phyloP scores from a whole-genome alignment of 2,113 vertebrate genomes.

The Zapus hudsonius region DNA sequence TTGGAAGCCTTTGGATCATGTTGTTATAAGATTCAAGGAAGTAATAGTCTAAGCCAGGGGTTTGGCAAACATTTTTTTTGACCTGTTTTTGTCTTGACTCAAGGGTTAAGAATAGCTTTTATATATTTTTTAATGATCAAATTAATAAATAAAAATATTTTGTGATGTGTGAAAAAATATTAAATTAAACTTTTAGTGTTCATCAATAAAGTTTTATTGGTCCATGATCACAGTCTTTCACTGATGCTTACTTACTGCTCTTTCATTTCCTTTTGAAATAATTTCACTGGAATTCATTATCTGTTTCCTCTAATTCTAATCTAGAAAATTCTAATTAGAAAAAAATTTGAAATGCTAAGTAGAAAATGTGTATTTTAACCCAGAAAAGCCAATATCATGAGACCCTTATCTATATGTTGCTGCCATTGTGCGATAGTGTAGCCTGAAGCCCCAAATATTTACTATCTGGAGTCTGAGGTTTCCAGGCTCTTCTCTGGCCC shows the following conservation, averaged over 20 bases:
- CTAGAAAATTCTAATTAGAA: too few relatives aligned
- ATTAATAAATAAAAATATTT: constrained; percentile 40
- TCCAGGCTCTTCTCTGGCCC: not conserved
- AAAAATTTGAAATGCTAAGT: too few relatives aligned
- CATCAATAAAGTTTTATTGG: not conserved
- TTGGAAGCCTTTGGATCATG: not conserved
- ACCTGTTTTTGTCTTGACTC: not conserved
- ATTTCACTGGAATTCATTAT: too few relatives aligned
- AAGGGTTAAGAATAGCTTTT: not conserved
- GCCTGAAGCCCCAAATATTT: not conserved
- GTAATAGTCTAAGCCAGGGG: not conserved
- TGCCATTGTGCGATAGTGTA: not conserved
- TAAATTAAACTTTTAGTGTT: not conserved
- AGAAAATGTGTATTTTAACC: too few relatives aligned
- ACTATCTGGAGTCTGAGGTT: not conserved
- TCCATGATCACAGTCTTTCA: not conserved
- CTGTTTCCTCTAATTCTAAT: too few relatives aligned
- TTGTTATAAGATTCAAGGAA: not conserved
- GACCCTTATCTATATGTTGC: not conserved
- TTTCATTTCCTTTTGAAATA: too few relatives aligned
- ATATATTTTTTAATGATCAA: constrained; percentile 19
- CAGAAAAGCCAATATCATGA: too few relatives aligned
- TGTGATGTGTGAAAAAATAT: not conserved
- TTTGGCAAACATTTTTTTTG: not conserved
- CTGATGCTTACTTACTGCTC: not conserved